Conservation (phyloP, 2,113 vertebrate species). For the Salminus brasiliensis region DNA sequence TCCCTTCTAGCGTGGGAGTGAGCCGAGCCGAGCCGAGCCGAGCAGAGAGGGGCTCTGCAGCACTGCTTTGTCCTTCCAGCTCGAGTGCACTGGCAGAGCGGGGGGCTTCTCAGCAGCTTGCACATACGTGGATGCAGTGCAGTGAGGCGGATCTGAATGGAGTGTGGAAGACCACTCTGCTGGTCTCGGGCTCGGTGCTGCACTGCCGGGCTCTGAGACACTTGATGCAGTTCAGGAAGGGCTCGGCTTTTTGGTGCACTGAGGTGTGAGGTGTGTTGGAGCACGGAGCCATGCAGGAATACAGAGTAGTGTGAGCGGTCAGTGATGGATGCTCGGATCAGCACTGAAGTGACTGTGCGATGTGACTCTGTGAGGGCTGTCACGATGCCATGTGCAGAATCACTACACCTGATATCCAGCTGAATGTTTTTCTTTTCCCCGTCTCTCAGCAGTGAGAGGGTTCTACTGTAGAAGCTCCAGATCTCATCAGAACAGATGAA, state of each 20-base stretch:
- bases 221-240: neutral
- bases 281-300: neutral
- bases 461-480: too few relatives aligned
- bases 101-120: neutral
- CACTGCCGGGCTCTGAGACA: neutral
- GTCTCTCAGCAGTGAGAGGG: too few relatives aligned
- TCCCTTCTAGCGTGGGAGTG: neutral
- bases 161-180: neutral
- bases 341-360: too few relatives aligned
- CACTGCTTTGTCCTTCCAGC: slow-evolving; percentile 11
- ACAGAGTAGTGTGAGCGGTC: neutral
- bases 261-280: neutral
- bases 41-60: neutral
- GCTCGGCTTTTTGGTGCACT: neutral
- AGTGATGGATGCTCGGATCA: too few relatives aligned
- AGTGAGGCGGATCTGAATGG: neutral
- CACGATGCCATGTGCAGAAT: too few relatives aligned
- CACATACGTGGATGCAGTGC: neutral
- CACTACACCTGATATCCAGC: too few relatives aligned
- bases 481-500: too few relatives aligned
- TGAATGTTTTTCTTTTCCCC: too few relatives aligned
- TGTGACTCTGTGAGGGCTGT: too few relatives aligned
- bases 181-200: neutral
- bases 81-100: neutral
- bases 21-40: neutral